A percentile compares a stretch with the other conserved stretches of the same genome.
Conservation (phyloP, 2,113 vertebrate genomes). For the Brienomyrus longianalis region DNA sequence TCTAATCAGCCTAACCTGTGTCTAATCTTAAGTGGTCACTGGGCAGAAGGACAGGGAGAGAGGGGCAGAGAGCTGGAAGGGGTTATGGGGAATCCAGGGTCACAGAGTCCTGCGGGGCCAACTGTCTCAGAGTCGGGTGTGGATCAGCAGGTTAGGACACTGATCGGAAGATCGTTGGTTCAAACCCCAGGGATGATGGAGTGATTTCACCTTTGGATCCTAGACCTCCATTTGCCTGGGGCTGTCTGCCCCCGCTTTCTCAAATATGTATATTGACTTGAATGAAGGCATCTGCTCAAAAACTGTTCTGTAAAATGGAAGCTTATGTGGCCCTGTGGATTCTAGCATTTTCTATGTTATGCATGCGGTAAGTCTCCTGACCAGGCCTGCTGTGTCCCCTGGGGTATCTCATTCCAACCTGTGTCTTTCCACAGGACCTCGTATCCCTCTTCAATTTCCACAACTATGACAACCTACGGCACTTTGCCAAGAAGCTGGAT, state of each 20-base stretch:
- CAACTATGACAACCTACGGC: conserved; percentile 97
- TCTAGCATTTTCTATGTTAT: neutral
- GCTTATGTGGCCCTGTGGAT: neutral
- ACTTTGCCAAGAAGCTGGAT: conserved; percentile 97
- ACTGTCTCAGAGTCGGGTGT: neutral
- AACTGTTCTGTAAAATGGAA: neutral
- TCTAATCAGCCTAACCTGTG: neutral
- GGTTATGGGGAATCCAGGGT: neutral
- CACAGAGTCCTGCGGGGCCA: neutral
- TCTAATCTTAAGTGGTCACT: neutral
- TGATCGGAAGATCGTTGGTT: neutral
- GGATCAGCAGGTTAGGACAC: neutral
- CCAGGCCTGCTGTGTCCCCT: neutral
- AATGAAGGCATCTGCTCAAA: neutral
- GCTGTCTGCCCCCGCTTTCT: neutral
- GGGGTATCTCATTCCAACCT: neutral
- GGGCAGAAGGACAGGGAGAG: neutral
- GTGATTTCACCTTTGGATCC: neutral
- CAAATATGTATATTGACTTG: neutral
- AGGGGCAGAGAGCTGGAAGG: neutral
- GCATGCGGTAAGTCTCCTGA: neutral
- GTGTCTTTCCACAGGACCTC: conserved; percentile 72
- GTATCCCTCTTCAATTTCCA: conserved; percentile 95
- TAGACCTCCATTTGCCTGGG: neutral
- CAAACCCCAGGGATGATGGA: neutral